Evolutionary conservation across 2,888 invertebrate species (phyloP).

Genomic region (Cheilosia variabilis): DNA sequence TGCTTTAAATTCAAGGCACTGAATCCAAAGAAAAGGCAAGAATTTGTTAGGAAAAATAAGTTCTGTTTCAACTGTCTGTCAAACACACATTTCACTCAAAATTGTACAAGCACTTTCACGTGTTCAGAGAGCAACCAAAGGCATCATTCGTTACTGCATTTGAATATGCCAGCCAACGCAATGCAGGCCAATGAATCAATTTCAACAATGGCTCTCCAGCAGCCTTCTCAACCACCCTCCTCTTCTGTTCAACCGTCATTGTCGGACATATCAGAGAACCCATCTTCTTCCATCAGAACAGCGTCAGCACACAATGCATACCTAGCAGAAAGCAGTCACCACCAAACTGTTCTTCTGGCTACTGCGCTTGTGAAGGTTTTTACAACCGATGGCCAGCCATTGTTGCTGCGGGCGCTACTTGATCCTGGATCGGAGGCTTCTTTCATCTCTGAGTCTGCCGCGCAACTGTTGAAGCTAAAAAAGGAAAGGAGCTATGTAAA

Average conservation of each 20-base stretch:
- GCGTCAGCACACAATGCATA: too few relatives aligned
- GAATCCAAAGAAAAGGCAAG: neutral
- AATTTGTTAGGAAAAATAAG: constrained; percentile 3
- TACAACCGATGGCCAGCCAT: neutral
- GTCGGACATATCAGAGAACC: too few relatives aligned
- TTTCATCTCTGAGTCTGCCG: constrained; percentile 4
- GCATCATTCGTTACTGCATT: constrained; percentile 35
- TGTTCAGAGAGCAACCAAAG: constrained; percentile 8
- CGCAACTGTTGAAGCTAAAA: neutral
- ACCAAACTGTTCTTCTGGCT: too few relatives aligned
- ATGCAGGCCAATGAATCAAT: neutral
- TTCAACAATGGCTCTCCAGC: neutral
- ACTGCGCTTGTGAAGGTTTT: constrained; percentile 19
- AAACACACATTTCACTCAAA: constrained; percentile 28
- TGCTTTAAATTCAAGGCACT: neutral
- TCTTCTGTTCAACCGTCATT: neutral
- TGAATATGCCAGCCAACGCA: constrained; percentile 12
- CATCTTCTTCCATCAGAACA: too few relatives aligned
- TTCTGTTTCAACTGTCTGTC: constrained; percentile 25
- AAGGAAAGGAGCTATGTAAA: neutral
- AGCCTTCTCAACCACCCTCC: neutral
- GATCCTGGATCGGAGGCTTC: constrained; percentile 10
- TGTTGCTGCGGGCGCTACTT: constrained; percentile 5
- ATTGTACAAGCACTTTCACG: constrained; percentile 24
- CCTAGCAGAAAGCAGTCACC: too few relatives aligned